phyloP scores from a whole-genome alignment of 2,888 invertebrate species.

The Ecliptopera silaceata region DNA sequence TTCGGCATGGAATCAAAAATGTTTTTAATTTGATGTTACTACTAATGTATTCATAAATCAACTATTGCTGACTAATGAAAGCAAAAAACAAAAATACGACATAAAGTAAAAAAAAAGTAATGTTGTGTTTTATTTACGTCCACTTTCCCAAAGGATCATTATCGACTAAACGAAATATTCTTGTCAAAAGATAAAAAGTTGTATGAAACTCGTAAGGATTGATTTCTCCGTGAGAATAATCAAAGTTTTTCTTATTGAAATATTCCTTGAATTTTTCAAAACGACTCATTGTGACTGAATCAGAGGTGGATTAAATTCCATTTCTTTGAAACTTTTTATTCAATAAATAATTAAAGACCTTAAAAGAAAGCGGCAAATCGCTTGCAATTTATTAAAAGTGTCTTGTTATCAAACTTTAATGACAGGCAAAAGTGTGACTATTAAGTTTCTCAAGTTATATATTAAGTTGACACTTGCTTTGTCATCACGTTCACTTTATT shows the following conservation, averaged over 20 bases:
- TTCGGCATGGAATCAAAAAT: too few species aligned
- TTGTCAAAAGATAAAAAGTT: slow-evolving; percentile 50
- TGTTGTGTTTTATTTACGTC: slow-evolving; percentile 2
- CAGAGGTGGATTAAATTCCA: not conserved
- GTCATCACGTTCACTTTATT: not conserved
- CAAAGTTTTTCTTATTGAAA: slow-evolving; percentile 51
- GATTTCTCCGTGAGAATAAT: slow-evolving; percentile 48
- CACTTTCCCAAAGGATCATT: slow-evolving; percentile 40
- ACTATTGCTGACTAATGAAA: too few species aligned
- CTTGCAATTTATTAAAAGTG: not conserved
- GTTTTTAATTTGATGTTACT: too few species aligned
- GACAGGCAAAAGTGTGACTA: not conserved
- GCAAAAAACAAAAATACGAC: too few species aligned
- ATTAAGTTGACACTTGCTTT: not conserved
- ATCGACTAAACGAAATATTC: slow-evolving; percentile 53
- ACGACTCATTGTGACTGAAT: slow-evolving; percentile 10
- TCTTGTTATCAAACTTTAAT: slow-evolving; percentile 6
- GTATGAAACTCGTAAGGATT: slow-evolving; percentile 59
- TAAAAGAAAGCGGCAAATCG: not conserved
- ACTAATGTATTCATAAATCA: too few species aligned
- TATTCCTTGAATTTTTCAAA: slow-evolving; percentile 44
- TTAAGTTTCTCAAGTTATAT: too few species aligned
- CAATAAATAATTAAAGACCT: not conserved
- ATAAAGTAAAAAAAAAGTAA: too few species aligned
- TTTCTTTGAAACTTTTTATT: not conserved